Evolutionary conservation across 2,113 vertebrate species (phyloP).

Genomic region (Eidolon helvum): DNA sequence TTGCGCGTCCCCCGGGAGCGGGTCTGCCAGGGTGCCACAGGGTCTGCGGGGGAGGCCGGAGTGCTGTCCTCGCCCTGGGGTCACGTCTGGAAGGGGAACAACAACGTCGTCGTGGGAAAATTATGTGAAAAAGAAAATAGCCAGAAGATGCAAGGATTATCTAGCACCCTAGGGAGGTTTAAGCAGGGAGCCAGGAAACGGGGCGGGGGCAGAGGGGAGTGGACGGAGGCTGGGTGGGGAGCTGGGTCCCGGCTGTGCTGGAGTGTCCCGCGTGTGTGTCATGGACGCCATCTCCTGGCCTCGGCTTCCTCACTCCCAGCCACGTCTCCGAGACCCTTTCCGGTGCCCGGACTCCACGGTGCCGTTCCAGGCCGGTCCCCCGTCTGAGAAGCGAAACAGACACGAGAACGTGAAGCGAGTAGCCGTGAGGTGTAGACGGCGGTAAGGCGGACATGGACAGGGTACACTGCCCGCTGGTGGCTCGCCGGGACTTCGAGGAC

Average conservation of each 20-base stretch:
- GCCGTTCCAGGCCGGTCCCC: background rate
- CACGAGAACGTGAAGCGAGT: background rate
- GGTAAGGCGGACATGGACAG: background rate
- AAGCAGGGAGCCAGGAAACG: too few relatives aligned
- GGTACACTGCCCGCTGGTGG: background rate
- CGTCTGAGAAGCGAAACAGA: background rate
- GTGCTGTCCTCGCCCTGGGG: background rate
- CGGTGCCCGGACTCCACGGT: background rate
- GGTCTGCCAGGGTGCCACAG: constrained; percentile 51
- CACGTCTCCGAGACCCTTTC: background rate
- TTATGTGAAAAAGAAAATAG: constrained; percentile 41
- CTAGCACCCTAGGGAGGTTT: constrained; percentile 46
- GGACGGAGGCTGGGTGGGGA: background rate
- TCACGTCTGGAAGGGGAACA: constrained; percentile 62
- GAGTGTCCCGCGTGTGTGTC: background rate
- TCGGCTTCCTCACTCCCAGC: background rate
- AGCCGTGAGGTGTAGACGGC: background rate
- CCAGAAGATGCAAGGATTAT: constrained; percentile 26
- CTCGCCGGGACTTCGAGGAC: background rate
- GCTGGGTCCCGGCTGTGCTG: background rate
- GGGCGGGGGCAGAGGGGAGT: background rate
- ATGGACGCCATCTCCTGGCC: background rate
- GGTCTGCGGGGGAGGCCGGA: constrained; percentile 9
- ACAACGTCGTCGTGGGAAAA: constrained; percentile 63
- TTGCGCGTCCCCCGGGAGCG: background rate